phyloP scores from a whole-genome alignment of 1,140 invertebrate species.

The Lepidurus packardi region DNA sequence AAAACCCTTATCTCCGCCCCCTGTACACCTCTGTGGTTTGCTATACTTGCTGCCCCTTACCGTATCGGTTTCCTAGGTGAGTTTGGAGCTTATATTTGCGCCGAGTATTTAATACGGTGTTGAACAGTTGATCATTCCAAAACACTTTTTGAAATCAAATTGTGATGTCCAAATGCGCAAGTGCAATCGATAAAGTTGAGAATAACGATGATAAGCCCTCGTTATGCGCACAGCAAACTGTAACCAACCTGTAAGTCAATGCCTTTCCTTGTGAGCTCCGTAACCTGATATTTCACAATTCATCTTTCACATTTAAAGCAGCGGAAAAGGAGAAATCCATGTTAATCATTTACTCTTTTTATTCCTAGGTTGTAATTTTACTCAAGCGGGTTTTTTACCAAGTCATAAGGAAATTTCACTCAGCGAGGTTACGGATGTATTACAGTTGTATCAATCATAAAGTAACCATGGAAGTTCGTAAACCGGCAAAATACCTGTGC shows the following conservation, averaged over 20 bases:
- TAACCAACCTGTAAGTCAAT: not conserved
- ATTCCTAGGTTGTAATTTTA: not conserved
- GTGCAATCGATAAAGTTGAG: not conserved
- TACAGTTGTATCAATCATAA: not conserved
- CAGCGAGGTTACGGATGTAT: not conserved
- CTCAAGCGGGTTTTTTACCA: not conserved
- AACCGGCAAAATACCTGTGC: not conserved
- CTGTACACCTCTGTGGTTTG: no score
- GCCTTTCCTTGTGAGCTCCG: no score
- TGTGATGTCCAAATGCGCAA: not conserved
- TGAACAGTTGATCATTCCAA: no score
- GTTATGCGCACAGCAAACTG: constrained; percentile 5
- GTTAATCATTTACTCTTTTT: no score
- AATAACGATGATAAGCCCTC: not conserved
- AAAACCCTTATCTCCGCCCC: no score
- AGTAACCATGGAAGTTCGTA: not conserved
- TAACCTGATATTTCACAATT: no score
- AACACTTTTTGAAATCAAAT: not conserved
- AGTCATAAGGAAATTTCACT: not conserved
- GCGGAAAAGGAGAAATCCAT: no score
- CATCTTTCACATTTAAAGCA: no score
- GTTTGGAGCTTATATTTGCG: no score
- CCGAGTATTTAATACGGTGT: no score
- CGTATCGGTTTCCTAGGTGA: no score
- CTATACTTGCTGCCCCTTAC: no score